These are phyloP conservation scores for Ricordea florida DNA, from an alignment of 92 coral and sea anemone species.

Conservation along the genomic window DNA sequence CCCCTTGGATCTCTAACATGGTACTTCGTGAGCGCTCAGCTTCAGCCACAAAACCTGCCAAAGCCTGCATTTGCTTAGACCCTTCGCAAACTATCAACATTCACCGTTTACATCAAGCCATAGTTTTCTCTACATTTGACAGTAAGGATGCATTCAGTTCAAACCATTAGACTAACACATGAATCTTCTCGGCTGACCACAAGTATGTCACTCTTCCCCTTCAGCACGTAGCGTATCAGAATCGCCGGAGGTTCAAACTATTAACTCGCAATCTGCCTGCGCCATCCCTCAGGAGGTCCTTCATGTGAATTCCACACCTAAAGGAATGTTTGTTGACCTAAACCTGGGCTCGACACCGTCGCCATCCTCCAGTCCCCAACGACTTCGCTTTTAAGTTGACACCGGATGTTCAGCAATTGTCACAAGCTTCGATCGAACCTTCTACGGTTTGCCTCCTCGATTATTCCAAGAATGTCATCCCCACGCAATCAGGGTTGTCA, in stretches of 20 bases:
- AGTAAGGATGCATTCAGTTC: too few relatives aligned
- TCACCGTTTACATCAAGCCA: too few relatives aligned
- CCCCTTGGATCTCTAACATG: too few relatives aligned
- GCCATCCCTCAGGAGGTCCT: background rate
- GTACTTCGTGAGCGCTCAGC: too few relatives aligned
- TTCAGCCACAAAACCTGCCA: too few relatives aligned
- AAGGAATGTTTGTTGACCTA: conserved; percentile 33
- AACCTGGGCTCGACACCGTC: background rate
- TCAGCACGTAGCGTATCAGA: background rate
- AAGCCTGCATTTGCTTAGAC: conserved; percentile 29
- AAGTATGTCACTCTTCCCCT: conserved; percentile 16
- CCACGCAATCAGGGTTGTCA: too few relatives aligned
- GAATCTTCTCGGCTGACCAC: too few relatives aligned
- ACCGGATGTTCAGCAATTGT: background rate
- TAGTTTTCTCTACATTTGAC: too few relatives aligned
- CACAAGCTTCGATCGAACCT: background rate
- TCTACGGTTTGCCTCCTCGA: conserved; percentile 24
- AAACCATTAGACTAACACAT: too few relatives aligned
- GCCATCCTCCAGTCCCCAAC: background rate
- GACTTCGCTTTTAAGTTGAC: background rate
- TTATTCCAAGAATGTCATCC: conserved; percentile 30
- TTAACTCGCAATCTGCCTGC: background rate
- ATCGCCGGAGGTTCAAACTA: background rate
- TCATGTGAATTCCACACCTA: conserved; percentile 18
- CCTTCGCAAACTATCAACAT: too few relatives aligned